A percentile compares a stretch with the other conserved stretches of the same genome.
phyloP scores from a whole-genome alignment of 2,797 vertebrate genomes.

The Thunnus albacares region DNA sequence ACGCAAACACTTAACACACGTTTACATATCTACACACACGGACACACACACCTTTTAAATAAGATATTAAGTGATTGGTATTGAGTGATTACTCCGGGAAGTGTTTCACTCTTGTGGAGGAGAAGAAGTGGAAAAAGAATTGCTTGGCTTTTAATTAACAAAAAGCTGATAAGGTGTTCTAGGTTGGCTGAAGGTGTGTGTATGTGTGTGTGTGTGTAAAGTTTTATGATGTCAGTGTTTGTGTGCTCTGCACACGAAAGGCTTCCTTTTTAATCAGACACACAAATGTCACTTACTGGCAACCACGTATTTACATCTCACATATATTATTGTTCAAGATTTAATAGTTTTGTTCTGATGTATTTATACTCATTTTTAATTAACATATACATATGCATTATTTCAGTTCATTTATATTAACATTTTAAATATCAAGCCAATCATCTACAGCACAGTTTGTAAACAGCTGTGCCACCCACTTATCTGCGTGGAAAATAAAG shows the following conservation, averaged over 20 bases:
- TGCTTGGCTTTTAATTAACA: slow-evolving; percentile 69
- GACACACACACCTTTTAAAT: slow-evolving; percentile 28
- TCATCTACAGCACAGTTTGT: background rate
- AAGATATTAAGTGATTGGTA: slow-evolving; percentile 61
- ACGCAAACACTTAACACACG: background rate
- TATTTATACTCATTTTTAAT: background rate
- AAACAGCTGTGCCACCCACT: background rate
- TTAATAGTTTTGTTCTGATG: background rate
- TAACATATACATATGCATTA: background rate
- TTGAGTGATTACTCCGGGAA: slow-evolving; percentile 58
- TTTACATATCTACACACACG: background rate
- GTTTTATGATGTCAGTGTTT: slow-evolving; percentile 12
- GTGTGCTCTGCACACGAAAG: slow-evolving; percentile 18
- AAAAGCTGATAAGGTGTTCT: slow-evolving; percentile 63
- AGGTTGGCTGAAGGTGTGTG: slow-evolving; percentile 27
- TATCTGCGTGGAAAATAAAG: background rate
- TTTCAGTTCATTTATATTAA: slow-evolving; percentile 4
- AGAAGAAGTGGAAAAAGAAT: slow-evolving; percentile 45
- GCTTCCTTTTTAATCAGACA: slow-evolving; percentile 15
- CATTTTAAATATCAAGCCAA: slow-evolving; percentile 6
- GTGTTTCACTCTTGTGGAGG: slow-evolving; percentile 50
- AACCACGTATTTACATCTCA: slow-evolving; percentile 10
- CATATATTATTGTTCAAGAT: background rate
- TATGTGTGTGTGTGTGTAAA: slow-evolving; percentile 11
- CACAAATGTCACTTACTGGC: slow-evolving; percentile 4